Evolutionary conservation across 2,797 vertebrate genomes (phyloP), one percentile per base, ranked within the genome.

Genomic region (Bufotes viridis): DNA sequence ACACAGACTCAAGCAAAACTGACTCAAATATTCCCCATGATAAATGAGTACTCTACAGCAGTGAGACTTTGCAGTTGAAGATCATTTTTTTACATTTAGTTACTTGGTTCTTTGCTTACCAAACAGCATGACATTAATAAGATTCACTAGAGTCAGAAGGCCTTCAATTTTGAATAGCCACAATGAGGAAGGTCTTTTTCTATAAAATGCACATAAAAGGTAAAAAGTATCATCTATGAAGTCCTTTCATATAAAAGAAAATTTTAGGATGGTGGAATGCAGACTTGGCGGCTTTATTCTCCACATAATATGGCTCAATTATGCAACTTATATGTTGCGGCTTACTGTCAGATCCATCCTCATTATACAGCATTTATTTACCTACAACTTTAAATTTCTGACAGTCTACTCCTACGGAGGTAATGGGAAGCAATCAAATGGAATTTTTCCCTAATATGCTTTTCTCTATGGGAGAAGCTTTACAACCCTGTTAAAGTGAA

Each of bases 401-500:
- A 84, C 42, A 87, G 17, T 65, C n/a, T 51, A 15, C 11, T 53
- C 11, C 34, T 69, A 49, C 29, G 10, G 17, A 74, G 26, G 67
- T 87, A 63, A 87, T 53, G 53, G 29, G 24, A 74, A 29, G 80
- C 22, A 65, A 69, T 87, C 57, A 87, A 87, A 74, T 9, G 8
- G 17, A 60, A 58, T 29, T 72, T 26, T 53, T 87, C 78, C 17
- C 55, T 80, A 42, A 72, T 55, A 53, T 63, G 15, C 34, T 20
- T 82, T 87, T 0, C 51, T 53, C 42, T 57, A 24, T 82, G 60
- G 58, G 55, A 67, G 57, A 78, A 82, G 51, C 42, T 82, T 87
- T 75, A 87, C 42, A 87, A 53, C 22, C 70, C 58, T 67, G 24
- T 82, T 57, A 87, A 87, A 83, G 72, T 57, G 60, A 82, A 87